Conservation (phyloP, 2,113 vertebrate genomes). For the Mellivora capensis region DNA sequence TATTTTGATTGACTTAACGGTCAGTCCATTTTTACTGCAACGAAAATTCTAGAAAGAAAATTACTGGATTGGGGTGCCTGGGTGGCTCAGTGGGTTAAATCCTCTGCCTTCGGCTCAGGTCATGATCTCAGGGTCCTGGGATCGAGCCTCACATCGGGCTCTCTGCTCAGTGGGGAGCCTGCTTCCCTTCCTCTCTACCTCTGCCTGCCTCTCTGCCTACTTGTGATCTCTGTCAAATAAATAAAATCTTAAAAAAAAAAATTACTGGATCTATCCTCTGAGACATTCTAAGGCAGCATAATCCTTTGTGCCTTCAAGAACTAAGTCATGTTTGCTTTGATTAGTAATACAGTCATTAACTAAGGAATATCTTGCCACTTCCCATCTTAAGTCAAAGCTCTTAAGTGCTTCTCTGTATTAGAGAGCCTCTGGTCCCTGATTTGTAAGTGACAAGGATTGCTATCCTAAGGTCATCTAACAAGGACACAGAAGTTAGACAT, state of each 20-base stretch:
- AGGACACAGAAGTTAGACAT: neutral
- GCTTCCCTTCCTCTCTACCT: too few relatives aligned
- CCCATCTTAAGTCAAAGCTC: neutral
- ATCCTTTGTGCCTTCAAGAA: neutral
- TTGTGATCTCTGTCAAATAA: too few relatives aligned
- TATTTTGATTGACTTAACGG: neutral
- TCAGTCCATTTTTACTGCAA: neutral
- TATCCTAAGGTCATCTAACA: neutral
- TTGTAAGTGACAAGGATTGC: neutral
- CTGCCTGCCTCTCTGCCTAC: too few relatives aligned
- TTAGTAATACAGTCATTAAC: neutral
- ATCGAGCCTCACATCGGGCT: too few relatives aligned
- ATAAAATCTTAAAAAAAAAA: too few relatives aligned
- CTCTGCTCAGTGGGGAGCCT: too few relatives aligned
- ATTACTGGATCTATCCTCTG: neutral
- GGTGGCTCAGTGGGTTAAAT: too few relatives aligned
- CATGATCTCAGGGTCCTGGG: too few relatives aligned
- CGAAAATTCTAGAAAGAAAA: slow-evolving; percentile 22
- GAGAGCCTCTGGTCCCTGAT: neutral
- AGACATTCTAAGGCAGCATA: neutral
- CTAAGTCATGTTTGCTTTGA: neutral
- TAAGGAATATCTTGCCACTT: neutral
- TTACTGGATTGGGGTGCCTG: too few relatives aligned
- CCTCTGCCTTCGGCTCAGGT: too few relatives aligned
- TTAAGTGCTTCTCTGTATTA: neutral